Evolutionary conservation across 1,140 invertebrate species (phyloP).

Genomic region (Eriosoma lanigerum): DNA sequence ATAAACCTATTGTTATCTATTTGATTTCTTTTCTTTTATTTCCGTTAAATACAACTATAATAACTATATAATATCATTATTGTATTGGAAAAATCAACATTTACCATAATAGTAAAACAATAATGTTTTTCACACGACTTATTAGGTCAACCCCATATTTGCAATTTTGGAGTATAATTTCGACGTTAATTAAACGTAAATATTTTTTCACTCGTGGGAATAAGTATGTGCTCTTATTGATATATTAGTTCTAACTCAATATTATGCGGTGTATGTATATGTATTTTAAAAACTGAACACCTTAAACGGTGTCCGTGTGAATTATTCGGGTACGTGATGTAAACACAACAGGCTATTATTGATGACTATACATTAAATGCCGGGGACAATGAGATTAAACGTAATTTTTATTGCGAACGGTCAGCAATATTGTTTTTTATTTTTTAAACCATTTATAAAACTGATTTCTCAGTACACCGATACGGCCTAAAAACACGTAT

Average conservation of each 20-base stretch:
- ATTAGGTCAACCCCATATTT: slow-evolving; percentile 28
- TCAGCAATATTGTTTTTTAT: background rate
- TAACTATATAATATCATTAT: too few relatives aligned
- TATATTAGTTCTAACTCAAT: too few relatives aligned
- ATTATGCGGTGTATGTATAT: too few relatives aligned
- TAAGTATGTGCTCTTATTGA: background rate
- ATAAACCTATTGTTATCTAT: too few relatives aligned
- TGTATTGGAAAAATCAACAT: slow-evolving; percentile 21
- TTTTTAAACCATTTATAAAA: background rate
- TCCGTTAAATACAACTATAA: too few relatives aligned
- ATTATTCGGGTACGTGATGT: slow-evolving; percentile 31
- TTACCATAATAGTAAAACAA: background rate
- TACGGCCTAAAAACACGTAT: slow-evolving; percentile 7
- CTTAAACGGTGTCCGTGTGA: slow-evolving; percentile 38
- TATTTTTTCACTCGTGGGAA: slow-evolving; percentile 16
- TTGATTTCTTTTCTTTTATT: too few relatives aligned
- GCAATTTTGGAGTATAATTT: background rate
- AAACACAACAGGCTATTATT: background rate
- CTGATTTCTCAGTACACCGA: slow-evolving; percentile 19
- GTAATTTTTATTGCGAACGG: slow-evolving; percentile 15
- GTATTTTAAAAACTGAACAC: background rate
- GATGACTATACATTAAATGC: slow-evolving; percentile 22
- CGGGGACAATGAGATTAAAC: slow-evolving; percentile 25
- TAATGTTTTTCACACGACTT: slow-evolving; percentile 24
- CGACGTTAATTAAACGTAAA: slow-evolving; percentile 3